These are phyloP conservation scores for Riptortus pedestris DNA, from an alignment of 1,140 invertebrate species.

Conservation along the genomic window DNA sequence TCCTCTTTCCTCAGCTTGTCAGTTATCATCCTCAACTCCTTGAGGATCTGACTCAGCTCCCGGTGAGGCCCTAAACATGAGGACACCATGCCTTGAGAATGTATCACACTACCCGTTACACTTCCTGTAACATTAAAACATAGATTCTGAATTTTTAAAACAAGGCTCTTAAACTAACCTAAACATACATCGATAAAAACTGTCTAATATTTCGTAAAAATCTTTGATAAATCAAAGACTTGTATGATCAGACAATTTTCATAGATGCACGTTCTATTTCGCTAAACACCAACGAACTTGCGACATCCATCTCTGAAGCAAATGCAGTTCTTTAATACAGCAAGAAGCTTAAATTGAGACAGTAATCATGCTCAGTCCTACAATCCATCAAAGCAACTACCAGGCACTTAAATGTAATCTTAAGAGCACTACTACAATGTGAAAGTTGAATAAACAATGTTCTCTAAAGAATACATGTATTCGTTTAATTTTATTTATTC, in stretches of 20 bases:
- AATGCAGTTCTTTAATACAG: neutral
- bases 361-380: neutral
- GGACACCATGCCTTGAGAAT: constrained; percentile 38
- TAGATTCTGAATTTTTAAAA: constrained; percentile 13
- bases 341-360: constrained; percentile 8
- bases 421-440: no score
- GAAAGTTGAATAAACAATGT: no score
- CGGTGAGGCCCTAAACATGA: constrained; percentile 66
- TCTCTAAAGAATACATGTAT: no score
- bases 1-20: constrained; percentile 80
- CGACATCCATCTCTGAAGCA: neutral
- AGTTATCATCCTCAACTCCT: constrained; percentile 81
- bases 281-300: constrained; percentile 12
- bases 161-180: neutral
- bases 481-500: no score
- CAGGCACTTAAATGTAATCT: no score
- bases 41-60: constrained; percentile 85
- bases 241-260: neutral
- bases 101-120: constrained; percentile 34
- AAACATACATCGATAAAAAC: neutral
- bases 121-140: constrained; percentile 19
- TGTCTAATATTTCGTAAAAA: neutral
- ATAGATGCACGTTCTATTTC: neutral
- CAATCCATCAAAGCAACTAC: neutral
- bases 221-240: neutral